Base-by-base conservation (phyloP, 2,113 vertebrate genomes). In the Nanorana parkeri region DNA sequence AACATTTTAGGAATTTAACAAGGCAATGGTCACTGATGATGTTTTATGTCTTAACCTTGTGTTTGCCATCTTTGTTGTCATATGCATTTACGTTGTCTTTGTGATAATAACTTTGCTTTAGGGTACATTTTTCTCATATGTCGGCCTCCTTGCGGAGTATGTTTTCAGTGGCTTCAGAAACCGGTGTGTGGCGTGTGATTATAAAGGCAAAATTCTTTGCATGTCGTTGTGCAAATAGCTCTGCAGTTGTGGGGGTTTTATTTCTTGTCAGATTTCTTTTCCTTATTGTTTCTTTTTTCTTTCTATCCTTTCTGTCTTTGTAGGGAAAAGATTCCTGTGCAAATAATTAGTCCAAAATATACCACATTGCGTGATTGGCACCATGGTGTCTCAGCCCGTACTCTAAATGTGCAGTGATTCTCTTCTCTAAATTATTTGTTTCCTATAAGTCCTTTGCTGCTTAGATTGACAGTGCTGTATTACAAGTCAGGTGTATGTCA, bases 331-430 rank as follows among this genome's bases (percentile, higher is more conserved):
- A 84, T 92, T 90, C 94, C 93, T 90, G 91, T 94, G 89, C 92
- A 94, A 87, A 86, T 94, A 90, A 93, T 97, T 89, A 97, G 95
- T 84, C 97, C 98, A 84, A 97, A 95, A 94, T 98, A 99, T 85
- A 92, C 93, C 90, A 95, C 97, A 91, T 96, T 99, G 92, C 96
- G 97, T 91, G 94, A 99, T 94, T 99, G 97, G 97, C 97, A 99
- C 92, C 98, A 99, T 84, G 97, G 95, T 87, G 96, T 99, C 92
- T 99, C 98, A 88, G 97, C 98, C 90, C 96, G 95, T 90, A 95
- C 96, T 91, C 97, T 99, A 91, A 99, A 99, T 88, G 97, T 99
- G 85, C 94, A 97, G 92, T 98, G 96, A 95, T 68, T 91, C 86
- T 83, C 85, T 90, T 88, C 84, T 83, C 81, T 83, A 36, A 74